Percentiles rank a stretch among this genome's conserved stretches.
Evolutionary conservation across 2,888 invertebrate genomes (phyloP).

Genomic region (Parascotia fuliginaria): DNA sequence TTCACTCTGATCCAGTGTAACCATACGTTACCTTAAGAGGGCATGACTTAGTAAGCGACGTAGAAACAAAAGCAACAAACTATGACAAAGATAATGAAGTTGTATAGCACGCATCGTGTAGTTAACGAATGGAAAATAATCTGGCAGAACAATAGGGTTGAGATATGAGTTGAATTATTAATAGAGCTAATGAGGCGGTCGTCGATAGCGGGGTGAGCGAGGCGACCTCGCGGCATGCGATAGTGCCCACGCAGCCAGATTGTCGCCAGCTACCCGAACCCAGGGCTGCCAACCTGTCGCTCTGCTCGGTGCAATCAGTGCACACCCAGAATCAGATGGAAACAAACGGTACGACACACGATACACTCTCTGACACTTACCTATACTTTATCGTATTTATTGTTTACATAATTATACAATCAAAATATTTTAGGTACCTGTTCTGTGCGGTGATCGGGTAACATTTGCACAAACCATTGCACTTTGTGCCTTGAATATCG

Average conservation of each 20-base stretch:
- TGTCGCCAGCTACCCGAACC: conserved; percentile 76
- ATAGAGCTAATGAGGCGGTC: conserved; percentile 80
- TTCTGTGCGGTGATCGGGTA: too few species aligned
- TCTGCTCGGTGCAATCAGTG: neutral
- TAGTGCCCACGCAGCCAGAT: conserved; percentile 84
- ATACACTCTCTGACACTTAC: neutral
- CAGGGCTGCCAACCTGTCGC: conserved; percentile 39
- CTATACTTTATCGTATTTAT: neutral
- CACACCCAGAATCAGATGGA: too few species aligned
- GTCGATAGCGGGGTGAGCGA: conserved; percentile 76
- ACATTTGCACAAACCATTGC: too few species aligned
- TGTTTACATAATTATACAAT: too few species aligned
- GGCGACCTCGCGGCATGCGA: conserved; percentile 76
- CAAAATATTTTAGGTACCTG: too few species aligned
- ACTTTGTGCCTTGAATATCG: too few species aligned
- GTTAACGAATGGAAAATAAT: conserved; percentile 69
- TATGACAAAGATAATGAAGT: conserved; percentile 42
- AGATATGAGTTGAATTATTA: conserved; percentile 81
- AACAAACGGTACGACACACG: neutral
- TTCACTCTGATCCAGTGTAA: neutral
- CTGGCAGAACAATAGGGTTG: conserved; percentile 74
- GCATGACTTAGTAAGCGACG: neutral
- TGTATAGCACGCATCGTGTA: conserved; percentile 33
- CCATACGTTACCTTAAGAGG: neutral
- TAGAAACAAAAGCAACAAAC: conserved; percentile 24